Evolutionary conservation across 1,140 invertebrate genomes (phyloP).

Genomic region (Ctenoplectra terminalis): DNA sequence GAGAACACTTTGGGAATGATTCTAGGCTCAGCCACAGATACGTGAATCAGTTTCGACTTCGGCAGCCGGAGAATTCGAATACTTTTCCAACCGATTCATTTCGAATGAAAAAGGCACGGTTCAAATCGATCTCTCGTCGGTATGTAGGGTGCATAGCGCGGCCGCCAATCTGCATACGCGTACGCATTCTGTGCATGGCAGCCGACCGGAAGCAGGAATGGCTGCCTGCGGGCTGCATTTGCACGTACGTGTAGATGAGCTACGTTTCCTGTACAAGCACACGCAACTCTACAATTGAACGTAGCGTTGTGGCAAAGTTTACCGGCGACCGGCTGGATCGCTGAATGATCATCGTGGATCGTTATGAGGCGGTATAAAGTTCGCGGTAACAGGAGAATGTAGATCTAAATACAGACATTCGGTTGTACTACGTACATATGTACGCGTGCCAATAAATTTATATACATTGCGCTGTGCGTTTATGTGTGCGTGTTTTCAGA

Average conservation of each 20-base stretch:
- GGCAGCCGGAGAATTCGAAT: slow-evolving; percentile 32
- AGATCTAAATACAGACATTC: not conserved
- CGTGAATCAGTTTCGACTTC: slow-evolving; percentile 34
- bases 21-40: slow-evolving; percentile 9
- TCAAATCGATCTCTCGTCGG: slow-evolving; percentile 69
- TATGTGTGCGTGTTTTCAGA: too few species aligned
- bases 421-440: not conserved
- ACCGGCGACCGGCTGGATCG: slow-evolving; percentile 19
- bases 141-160: slow-evolving; percentile 65
- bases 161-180: slow-evolving; percentile 73
- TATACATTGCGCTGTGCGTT: not conserved
- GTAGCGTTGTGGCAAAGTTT: slow-evolving; percentile 48
- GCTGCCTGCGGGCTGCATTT: slow-evolving; percentile 59
- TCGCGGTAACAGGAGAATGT: not conserved
- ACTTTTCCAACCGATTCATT: slow-evolving; percentile 53
- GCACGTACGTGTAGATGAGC: slow-evolving; percentile 54
- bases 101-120: slow-evolving; percentile 63
- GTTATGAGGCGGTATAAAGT: slow-evolving; percentile 13
- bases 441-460: not conserved
- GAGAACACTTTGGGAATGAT: slow-evolving; percentile 21
- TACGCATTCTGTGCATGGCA: slow-evolving; percentile 76
- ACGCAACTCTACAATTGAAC: slow-evolving; percentile 39
- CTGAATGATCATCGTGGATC: slow-evolving; percentile 34
- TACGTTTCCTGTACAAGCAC: slow-evolving; percentile 55
- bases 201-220: slow-evolving; percentile 74